Conservation (phyloP, 2,113 vertebrate species). For the Mobula hypostoma region DNA sequence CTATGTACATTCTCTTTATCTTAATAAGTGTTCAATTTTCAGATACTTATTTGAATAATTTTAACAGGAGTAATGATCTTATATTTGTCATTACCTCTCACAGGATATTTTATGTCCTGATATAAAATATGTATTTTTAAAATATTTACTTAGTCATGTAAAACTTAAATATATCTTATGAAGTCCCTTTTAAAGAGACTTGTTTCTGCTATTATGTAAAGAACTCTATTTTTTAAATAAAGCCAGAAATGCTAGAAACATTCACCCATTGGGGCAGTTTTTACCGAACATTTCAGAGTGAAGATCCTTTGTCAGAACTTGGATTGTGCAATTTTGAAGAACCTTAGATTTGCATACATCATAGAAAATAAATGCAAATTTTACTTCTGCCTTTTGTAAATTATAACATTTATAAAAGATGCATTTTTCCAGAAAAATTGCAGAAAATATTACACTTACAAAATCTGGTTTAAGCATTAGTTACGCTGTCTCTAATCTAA, state of each 20-base stretch:
- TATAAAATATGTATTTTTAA: neutral
- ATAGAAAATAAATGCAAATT: neutral
- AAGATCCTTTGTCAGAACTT: too few relatives aligned
- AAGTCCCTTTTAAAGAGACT: neutral
- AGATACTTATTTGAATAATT: neutral
- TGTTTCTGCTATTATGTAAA: too few relatives aligned
- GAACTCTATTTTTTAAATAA: too few relatives aligned
- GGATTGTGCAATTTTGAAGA: neutral
- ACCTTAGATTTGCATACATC: neutral
- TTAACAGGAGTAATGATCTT: neutral
- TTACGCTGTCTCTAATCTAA: too few relatives aligned
- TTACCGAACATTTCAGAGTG: too few relatives aligned
- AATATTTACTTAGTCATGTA: too few relatives aligned
- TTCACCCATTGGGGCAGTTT: too few relatives aligned
- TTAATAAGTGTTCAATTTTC: neutral
- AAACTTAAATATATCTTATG: too few relatives aligned
- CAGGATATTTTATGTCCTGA: neutral
- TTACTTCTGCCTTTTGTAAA: neutral
- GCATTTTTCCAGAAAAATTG: too few relatives aligned
- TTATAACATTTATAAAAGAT: neutral
- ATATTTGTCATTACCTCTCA: neutral
- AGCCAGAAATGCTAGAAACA: too few relatives aligned
- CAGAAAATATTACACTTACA: too few relatives aligned
- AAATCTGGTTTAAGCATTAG: neutral
- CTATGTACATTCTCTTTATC: neutral